phyloP scores from a whole-genome alignment of 2,797 vertebrate genomes.

The Clarias fuscus region DNA sequence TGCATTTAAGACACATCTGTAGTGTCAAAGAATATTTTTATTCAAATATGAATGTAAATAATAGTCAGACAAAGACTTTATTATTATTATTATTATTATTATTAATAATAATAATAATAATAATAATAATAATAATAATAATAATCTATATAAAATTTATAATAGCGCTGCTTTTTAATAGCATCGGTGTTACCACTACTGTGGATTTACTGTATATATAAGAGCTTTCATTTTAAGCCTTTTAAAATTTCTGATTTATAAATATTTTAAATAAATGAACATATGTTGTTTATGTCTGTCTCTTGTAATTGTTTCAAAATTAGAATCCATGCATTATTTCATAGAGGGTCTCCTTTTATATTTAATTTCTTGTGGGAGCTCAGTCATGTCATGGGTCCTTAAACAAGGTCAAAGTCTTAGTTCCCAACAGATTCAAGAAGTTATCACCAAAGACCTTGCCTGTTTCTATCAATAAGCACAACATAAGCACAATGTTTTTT shows the following conservation, averaged over 20 bases:
- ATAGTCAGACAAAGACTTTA: background rate
- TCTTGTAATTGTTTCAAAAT: background rate
- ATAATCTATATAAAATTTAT: background rate
- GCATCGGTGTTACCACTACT: background rate
- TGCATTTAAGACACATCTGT: background rate
- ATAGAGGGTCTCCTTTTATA: background rate
- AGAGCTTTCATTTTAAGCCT: background rate
- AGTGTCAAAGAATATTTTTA: background rate
- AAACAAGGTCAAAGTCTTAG: slow-evolving; percentile 63
- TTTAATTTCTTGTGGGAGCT: background rate
- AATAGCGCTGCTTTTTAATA: background rate
- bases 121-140: background rate
- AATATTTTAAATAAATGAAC: background rate
- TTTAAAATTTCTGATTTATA: background rate
- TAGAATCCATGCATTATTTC: background rate
- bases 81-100: too few species aligned
- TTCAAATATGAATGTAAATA: background rate
- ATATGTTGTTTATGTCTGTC: background rate
- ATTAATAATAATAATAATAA: too few species aligned
- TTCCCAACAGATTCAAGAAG: slow-evolving; percentile 56
- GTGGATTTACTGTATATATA: background rate
- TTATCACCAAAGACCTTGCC: slow-evolving; percentile 58
- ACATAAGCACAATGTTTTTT: slow-evolving; percentile 4
- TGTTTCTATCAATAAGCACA: slow-evolving; percentile 23
- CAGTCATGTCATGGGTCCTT: background rate